phyloP scores from a whole-genome alignment of 2,113 vertebrate genomes.

The Platichthys stellatus region DNA sequence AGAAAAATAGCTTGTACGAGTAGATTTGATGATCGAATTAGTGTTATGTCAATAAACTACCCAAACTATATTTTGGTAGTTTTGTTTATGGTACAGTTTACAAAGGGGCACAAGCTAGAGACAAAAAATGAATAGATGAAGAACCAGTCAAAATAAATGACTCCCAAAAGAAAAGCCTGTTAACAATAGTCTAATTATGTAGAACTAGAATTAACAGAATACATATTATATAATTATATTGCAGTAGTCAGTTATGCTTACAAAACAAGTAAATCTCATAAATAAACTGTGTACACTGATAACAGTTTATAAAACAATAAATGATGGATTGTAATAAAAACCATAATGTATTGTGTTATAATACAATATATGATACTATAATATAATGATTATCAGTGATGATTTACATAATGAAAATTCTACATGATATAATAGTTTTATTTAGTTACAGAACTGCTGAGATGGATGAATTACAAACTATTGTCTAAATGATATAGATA shows the following conservation, averaged over 20 bases:
- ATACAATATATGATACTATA: not conserved
- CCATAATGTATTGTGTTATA: no score
- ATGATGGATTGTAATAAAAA: no score
- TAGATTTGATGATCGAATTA: not conserved
- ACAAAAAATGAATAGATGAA: not conserved
- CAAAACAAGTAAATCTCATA: no score
- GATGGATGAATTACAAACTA: conserved; percentile 15
- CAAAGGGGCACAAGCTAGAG: not conserved
- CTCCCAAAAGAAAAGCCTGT: no score
- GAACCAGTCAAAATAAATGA: not conserved
- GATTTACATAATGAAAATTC: not conserved
- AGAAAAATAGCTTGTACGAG: not conserved
- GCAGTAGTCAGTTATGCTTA: no score
- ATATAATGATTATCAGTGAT: not conserved
- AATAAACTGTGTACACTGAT: no score
- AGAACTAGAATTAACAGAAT: no score
- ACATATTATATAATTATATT: no score
- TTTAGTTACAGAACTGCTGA: not conserved
- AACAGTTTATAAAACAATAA: no score
- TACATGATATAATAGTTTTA: not conserved
- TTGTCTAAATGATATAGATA: not conserved
- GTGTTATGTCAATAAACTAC: not conserved
- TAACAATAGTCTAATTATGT: no score
- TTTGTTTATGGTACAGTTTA: not conserved
- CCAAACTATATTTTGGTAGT: not conserved